Evolutionary conservation across 2,113 vertebrate species (phyloP).

Genomic region (Ictidomys tridecemlineatus): DNA sequence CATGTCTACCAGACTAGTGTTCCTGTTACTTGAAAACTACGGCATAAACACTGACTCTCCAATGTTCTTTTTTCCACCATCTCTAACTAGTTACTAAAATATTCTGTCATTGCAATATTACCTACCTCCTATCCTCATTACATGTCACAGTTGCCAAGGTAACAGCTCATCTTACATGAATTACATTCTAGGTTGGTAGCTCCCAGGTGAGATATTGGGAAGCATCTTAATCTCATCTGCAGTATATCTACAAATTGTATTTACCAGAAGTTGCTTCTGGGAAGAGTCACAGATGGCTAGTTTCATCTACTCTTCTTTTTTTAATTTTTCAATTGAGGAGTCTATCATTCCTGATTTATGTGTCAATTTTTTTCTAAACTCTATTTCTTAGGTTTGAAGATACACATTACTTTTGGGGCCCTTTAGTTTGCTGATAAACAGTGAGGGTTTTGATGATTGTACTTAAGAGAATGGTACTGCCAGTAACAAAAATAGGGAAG

Average conservation of each 20-base stretch:
- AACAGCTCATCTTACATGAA: constrained; percentile 74
- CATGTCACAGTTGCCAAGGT: constrained; percentile 77
- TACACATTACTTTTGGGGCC: not conserved
- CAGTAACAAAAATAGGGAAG: constrained; percentile 55
- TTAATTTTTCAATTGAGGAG: constrained; percentile 29
- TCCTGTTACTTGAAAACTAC: constrained; percentile 40
- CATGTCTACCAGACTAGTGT: not conserved
- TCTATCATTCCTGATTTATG: constrained; percentile 65
- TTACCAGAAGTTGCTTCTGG: constrained; percentile 68
- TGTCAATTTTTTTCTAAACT: constrained; percentile 59
- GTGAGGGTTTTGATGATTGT: not conserved
- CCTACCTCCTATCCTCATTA: constrained; percentile 70
- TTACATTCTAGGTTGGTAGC: constrained; percentile 68
- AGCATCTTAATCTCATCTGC: constrained; percentile 77
- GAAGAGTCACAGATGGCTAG: constrained; percentile 67
- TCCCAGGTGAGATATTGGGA: constrained; percentile 75
- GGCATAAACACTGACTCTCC: constrained; percentile 39
- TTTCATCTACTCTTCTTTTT: constrained; percentile 64
- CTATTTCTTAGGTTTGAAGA: constrained; percentile 59
- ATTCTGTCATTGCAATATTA: constrained; percentile 71
- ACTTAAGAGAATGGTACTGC: constrained; percentile 51
- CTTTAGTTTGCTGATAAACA: constrained; percentile 52
- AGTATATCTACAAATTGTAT: constrained; percentile 77
- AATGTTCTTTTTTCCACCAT: constrained; percentile 26
- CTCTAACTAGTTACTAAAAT: constrained; percentile 69